phyloP scores from a whole-genome alignment of 2,113 vertebrate species.

The Osmerus mordax region DNA sequence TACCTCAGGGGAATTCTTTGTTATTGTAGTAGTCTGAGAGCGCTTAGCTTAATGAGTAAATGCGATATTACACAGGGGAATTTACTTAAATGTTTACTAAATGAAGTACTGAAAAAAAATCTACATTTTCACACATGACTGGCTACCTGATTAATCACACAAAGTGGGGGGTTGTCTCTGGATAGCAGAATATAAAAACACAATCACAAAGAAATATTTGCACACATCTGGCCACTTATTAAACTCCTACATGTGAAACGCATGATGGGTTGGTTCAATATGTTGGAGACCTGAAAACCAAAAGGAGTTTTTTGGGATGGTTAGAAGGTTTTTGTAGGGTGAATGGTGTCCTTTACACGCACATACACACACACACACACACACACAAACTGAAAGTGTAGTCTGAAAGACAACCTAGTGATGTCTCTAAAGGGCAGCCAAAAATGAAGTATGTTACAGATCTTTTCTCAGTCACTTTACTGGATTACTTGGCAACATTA shows the following conservation, averaged over 20 bases:
- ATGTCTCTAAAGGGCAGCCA: too few species aligned
- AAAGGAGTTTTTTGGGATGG: not conserved
- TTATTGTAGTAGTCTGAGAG: slow-evolving; percentile 4
- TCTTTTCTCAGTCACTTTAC: too few species aligned
- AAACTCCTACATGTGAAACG: not conserved
- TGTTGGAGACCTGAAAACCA: not conserved
- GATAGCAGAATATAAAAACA: not conserved
- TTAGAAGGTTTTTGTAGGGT: not conserved
- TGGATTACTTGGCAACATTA: too few species aligned
- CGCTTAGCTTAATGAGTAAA: slow-evolving; percentile 21
- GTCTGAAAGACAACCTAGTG: too few species aligned
- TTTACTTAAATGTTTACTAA: slow-evolving; percentile 9
- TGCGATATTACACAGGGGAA: slow-evolving; percentile 20
- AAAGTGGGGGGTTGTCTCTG: not conserved
- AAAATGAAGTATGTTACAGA: too few species aligned
- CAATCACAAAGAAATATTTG: not conserved
- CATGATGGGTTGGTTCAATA: not conserved
- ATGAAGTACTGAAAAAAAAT: not conserved
- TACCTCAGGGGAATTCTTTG: slow-evolving; percentile 5
- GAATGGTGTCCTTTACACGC: not conserved
- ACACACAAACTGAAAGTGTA: too few species aligned
- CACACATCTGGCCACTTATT: not conserved
- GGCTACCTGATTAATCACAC: not conserved
- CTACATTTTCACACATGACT: not conserved
- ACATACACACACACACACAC: too few species aligned